phyloP scores from a whole-genome alignment of 2,888 invertebrate species.

The Thyatira batis region DNA sequence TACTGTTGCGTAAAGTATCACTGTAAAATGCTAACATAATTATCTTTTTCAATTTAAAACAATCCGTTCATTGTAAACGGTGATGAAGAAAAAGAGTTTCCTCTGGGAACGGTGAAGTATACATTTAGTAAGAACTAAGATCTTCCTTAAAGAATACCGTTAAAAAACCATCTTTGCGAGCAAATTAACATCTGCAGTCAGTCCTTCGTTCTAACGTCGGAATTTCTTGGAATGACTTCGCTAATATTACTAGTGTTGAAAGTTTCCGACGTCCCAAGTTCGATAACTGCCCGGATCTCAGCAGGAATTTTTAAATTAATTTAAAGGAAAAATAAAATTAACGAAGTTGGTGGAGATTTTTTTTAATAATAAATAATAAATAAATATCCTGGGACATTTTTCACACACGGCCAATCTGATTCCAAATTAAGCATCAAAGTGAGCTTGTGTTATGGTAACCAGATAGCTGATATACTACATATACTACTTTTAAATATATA shows the following conservation, averaged over 20 bases:
- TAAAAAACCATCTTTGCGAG: conserved; percentile 6
- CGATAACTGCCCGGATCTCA: conserved; percentile 73
- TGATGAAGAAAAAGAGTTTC: neutral
- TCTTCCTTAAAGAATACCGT: conserved; percentile 1
- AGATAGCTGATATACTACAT: too few species aligned
- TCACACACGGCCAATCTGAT: too few species aligned
- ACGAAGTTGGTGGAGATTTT: conserved; percentile 69
- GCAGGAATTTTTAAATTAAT: conserved; percentile 79
- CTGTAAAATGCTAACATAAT: conserved; percentile 38
- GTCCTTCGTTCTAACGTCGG: conserved; percentile 46
- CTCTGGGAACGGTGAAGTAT: neutral
- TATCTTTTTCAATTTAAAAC: neutral
- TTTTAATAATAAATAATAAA: too few species aligned
- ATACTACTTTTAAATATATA: too few species aligned
- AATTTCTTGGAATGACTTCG: conserved; percentile 63
- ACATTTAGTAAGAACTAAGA: neutral
- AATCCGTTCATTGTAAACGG: neutral
- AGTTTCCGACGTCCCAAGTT: conserved; percentile 68
- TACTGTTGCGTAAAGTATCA: conserved; percentile 59
- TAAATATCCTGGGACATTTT: too few species aligned
- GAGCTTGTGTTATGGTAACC: too few species aligned
- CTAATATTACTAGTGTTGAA: conserved; percentile 72
- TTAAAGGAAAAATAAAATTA: conserved; percentile 79
- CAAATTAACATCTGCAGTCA: conserved; percentile 15
- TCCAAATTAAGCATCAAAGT: too few species aligned